Evolutionary conservation across 2,113 vertebrate genomes (phyloP).

Genomic region (Coturnix japonica): DNA sequence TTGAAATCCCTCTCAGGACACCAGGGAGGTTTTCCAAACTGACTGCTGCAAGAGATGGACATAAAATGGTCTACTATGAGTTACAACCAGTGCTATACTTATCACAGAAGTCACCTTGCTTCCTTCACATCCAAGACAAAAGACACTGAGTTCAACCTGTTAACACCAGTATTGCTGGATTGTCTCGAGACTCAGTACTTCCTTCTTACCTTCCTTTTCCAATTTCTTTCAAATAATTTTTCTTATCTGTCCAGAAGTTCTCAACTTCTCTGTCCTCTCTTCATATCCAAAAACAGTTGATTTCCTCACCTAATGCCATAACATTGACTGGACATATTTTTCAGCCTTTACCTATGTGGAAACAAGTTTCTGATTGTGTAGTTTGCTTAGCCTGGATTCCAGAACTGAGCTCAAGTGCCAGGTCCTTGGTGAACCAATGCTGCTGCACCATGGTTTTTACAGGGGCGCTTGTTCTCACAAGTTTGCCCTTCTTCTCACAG

Average conservation of each 20-base stretch:
- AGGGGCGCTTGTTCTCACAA: background rate
- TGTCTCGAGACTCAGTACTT: background rate
- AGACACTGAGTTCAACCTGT: background rate
- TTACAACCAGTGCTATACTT: background rate
- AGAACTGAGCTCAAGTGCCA: background rate
- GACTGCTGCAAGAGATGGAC: background rate
- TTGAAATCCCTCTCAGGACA: background rate
- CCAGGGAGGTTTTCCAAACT: background rate
- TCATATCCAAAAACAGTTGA: background rate
- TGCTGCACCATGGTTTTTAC: background rate
- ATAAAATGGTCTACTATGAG: fast-evolving
- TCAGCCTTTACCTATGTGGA: background rate
- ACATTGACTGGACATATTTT: background rate
- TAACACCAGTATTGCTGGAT: background rate
- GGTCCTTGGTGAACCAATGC: background rate
- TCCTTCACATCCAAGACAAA: background rate
- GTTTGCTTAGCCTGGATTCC: background rate
- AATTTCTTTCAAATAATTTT: background rate
- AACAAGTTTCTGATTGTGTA: background rate
- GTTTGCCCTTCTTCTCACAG: background rate
- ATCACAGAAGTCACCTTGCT: background rate
- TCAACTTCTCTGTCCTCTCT: background rate
- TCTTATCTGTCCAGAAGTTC: background rate
- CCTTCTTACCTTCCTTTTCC: background rate
- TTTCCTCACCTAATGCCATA: background rate